Evolutionary conservation across 1,140 invertebrate genomes (phyloP).

Genomic region (Cydia amplana): DNA sequence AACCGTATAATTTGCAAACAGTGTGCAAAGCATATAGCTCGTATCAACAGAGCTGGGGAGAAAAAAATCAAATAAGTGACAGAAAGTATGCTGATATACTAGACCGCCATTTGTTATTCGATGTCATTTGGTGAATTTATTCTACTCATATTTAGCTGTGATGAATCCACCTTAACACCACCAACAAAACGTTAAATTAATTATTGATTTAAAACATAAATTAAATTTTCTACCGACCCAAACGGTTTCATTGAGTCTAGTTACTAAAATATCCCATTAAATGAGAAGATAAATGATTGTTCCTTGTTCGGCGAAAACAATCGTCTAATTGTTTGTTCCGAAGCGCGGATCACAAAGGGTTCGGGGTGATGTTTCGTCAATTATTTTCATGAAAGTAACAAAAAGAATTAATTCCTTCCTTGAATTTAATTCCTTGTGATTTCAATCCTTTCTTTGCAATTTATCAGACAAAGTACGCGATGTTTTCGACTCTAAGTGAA

Average conservation of each 20-base stretch:
- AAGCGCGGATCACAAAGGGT: neutral
- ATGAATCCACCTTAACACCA: neutral
- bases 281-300: constrained; percentile 3
- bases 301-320: neutral
- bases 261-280: neutral
- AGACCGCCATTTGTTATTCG: too few species aligned
- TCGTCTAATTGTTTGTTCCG: neutral
- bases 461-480: neutral
- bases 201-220: neutral
- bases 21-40: too few species aligned
- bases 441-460: neutral
- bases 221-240: neutral
- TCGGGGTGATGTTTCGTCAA: neutral
- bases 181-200: neutral
- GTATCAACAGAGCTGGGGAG: too few species aligned
- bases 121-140: too few species aligned
- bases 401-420: neutral
- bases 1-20: too few species aligned
- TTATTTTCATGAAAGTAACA: neutral
- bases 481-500: neutral
- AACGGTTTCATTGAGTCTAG: neutral
- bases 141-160: too few species aligned
- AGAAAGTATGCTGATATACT: too few species aligned
- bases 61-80: too few species aligned
- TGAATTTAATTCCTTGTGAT: too few species aligned